These are phyloP conservation scores for Tuberolachnus salignus DNA, from an alignment of 2,888 invertebrate genomes.

Conservation along the genomic window DNA sequence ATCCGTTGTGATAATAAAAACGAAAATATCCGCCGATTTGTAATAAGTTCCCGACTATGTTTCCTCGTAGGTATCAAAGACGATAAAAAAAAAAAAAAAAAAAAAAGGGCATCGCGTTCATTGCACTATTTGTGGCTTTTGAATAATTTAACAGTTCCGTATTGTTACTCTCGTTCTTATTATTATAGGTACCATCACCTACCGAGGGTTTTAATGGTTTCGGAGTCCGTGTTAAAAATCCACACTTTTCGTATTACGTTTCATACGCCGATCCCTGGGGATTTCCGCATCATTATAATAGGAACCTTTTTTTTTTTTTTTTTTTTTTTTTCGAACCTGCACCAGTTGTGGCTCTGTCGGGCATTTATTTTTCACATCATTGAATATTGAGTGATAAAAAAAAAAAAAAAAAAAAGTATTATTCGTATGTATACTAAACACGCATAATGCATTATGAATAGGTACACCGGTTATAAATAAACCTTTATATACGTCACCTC, in stretches of 20 bases:
- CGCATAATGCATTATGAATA: background rate
- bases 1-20: no score
- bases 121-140: no score
- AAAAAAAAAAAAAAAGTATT: no score
- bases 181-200: background rate
- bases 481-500: background rate
- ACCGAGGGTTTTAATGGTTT: slow-evolving; percentile 33
- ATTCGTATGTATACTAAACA: background rate
- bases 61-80: background rate
- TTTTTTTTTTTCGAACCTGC: background rate
- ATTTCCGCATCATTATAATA: slow-evolving; percentile 11
- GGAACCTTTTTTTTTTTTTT: background rate
- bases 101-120: background rate
- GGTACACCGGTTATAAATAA: background rate
- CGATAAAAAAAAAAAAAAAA: background rate
- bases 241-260: slow-evolving; percentile 16
- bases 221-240: slow-evolving; percentile 25
- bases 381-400: slow-evolving; percentile 35
- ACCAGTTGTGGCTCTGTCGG: background rate
- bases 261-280: background rate
- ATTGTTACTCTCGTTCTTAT: background rate
- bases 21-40: no score
- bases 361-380: slow-evolving; percentile 38
- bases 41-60: no score
- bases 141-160: background rate